Base-by-base conservation (phyloP, 1,140 invertebrate species). In the Apis cerana region DNA sequence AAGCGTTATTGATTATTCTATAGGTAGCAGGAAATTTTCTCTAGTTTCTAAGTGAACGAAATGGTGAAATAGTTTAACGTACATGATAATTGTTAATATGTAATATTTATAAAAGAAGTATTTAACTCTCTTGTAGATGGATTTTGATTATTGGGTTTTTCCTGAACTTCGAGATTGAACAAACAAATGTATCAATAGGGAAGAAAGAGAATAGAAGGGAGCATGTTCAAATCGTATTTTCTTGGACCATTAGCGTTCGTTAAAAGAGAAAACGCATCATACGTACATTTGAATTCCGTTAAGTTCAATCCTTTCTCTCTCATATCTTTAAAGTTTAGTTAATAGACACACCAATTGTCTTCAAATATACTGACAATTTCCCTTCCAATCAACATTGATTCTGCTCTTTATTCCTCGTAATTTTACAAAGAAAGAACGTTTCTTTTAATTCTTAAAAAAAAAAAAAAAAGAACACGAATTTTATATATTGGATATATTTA, bases 201-300 rank as follows among this genome's bases (percentile, higher is more conserved):
- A 2, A 8, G 27, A n/a, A 3, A 0, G 33, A 61, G 43, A 4
- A 64, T 43, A 43, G 17, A 58, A 71, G 50, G 52, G 62, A 68
- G 27, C 13, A 19, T 3, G 48, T 62, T 10, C 50, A 10, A 23
- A n/a, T 62, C 15, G 62, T 71, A 48, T 75, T 75, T 75, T 75
- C 80, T 68, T 15, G 3, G 43, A 0, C 17, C 52, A 75, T 81
- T 81, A 52, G 19, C 59, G 33, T 75, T 68, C 71, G n/a, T 67
- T 0, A 21, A 27, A 43, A 11, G 33, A 33, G 61, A 21, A 64
- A n/a, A 7, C 23, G 33, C 52, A 9, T n/a, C 17, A 7, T n/a
- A 7, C 12, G 48, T 23, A 19, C 23, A 67, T 75, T 81, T n/a
- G 62, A 59, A 68, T 81, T 75, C 62, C 71, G 62, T 48, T 56